phyloP scores from a whole-genome alignment of 1,140 invertebrate species.

The Gonioctena quinquepunctata region DNA sequence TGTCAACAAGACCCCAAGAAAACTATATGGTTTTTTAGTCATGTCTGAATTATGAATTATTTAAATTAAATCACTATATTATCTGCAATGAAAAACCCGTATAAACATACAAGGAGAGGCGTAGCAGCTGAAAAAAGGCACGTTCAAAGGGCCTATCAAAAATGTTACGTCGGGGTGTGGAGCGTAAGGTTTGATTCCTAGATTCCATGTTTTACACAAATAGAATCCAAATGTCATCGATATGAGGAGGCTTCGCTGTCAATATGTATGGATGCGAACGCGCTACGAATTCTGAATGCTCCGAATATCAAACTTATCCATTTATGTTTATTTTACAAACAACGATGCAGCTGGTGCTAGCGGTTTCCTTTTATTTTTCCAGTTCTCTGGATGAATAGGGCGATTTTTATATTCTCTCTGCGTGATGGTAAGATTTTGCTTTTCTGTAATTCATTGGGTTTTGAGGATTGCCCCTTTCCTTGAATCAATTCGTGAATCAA shows the following conservation, averaged over 20 bases:
- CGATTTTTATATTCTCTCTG: neutral
- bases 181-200: neutral
- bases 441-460: too few species aligned
- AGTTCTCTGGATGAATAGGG: neutral
- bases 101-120: neutral
- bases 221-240: constrained; percentile 28
- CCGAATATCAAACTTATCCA: constrained; percentile 4
- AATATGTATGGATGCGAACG: constrained; percentile 21
- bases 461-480: too few species aligned
- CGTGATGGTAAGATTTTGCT: neutral
- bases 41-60: too few species aligned
- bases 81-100: too few species aligned
- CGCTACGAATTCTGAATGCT: neutral
- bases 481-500: too few species aligned
- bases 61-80: too few species aligned
- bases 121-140: constrained; percentile 2
- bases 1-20: too few species aligned
- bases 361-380: neutral
- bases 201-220: constrained; percentile 27
- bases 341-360: constrained; percentile 1
- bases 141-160: constrained; percentile 16
- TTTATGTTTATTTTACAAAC: constrained; percentile 12
- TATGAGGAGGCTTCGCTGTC: constrained; percentile 15
- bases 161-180: neutral
- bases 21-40: too few species aligned